Base-by-base conservation (phyloP, 2,888 invertebrate genomes). In the Ochropleura leucogaster region DNA sequence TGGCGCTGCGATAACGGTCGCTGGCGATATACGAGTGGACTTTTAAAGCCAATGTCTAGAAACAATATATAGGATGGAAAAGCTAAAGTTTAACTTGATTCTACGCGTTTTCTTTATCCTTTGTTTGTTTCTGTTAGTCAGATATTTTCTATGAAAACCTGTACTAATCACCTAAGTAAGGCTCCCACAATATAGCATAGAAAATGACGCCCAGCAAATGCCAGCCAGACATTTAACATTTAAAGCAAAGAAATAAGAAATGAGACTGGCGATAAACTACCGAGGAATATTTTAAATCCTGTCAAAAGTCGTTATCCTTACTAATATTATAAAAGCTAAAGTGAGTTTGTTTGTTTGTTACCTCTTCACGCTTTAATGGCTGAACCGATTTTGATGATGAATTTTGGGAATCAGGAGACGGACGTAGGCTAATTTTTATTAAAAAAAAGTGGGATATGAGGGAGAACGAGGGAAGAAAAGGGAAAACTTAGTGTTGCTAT, bases 41-140 rank as follows among this genome's bases (percentile, higher is more conserved):
- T 57, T 74, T 40, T 77, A 49, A 74, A 76, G 12, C 42, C 16
- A 4, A n/a, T 30, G 1, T 6, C n/a, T 47, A 46, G 20, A 16
- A 44, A 57, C n/a, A n/a, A 30, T 49, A 20, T 42, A 30, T 16
- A 16, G 16, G 7, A 10, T 30, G 7, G 30, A 30, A 57, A 40
- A 16, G 57, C 16, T 60, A 18, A 60, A 57, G 14, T 18, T 9
- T 42, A 14, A 18, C 4, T 60, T 9, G 18, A 12, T 6, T 42
- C 4, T 14, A 16, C 8, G 16, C 7, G 8, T 30, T 57, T 55
- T 8, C 14, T 30, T 5, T 30, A 57, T 30, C 14, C 7, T 30
- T 59, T 59, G 42, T 5, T 9, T n/a, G 10, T 42, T 59, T 60
- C 18, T n/a, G 6, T 42, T n/a, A n/a, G 30, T 55, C 10, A 55